phyloP scores from a whole-genome alignment of 2,888 invertebrate species.

The Acanthosoma haemorrhoidale region DNA sequence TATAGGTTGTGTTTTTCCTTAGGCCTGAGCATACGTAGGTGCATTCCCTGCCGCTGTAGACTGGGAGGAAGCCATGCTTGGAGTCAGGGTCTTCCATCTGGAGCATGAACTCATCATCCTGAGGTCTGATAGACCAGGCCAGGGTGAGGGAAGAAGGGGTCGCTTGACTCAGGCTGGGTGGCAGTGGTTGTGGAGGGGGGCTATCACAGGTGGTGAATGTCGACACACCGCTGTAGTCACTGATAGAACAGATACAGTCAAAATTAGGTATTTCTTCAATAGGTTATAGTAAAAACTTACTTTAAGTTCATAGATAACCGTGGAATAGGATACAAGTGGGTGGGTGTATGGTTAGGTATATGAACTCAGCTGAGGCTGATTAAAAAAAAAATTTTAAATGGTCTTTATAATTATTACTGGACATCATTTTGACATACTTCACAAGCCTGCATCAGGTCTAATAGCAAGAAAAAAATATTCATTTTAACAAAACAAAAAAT shows the following conservation, averaged over 20 bases:
- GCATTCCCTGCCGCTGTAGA: constrained; percentile 71
- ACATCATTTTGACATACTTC: too few relatives aligned
- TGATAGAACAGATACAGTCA: not conserved
- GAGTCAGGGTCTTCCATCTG: constrained; percentile 69
- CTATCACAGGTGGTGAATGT: constrained; percentile 70
- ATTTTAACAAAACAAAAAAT: too few relatives aligned
- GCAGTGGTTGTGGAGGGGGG: constrained; percentile 69
- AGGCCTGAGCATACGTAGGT: constrained; percentile 63
- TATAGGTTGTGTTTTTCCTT: constrained; percentile 70
- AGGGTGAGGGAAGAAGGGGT: constrained; percentile 61
- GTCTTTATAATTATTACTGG: too few relatives aligned
- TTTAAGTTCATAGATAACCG: too few relatives aligned
- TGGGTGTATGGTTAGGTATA: too few relatives aligned
- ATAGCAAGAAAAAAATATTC: too few relatives aligned
- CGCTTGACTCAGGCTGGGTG: constrained; percentile 65
- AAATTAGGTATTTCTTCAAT: too few relatives aligned
- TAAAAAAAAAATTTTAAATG: too few relatives aligned
- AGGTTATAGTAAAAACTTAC: too few relatives aligned
- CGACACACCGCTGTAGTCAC: constrained; percentile 63
- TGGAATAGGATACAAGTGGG: too few relatives aligned
- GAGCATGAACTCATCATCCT: constrained; percentile 74
- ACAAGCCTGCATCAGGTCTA: too few relatives aligned
- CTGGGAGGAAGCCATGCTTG: constrained; percentile 71
- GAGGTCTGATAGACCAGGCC: constrained; percentile 67
- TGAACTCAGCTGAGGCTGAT: too few relatives aligned